Evolutionary conservation across 2,113 vertebrate species (phyloP), one percentile per base, ranked within the genome.

Genomic region (Thalassoma bifasciatum): DNA sequence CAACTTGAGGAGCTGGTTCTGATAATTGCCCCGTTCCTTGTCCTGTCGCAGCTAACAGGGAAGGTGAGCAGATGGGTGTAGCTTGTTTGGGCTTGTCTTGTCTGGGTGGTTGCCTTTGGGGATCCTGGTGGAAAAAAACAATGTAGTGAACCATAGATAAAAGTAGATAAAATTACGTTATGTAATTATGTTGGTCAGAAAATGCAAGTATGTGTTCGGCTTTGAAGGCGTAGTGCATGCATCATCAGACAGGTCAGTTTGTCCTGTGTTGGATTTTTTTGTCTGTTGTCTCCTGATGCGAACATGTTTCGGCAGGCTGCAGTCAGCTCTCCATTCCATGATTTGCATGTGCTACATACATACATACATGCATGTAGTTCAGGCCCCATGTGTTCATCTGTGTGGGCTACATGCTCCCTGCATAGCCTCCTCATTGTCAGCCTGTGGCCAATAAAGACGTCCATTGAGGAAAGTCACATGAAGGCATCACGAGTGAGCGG

Each of bases 381-480:
- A 44, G 50, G 30, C 38, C 36, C 16, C 2, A 0, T 3, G 61
- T 62, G 58, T 22, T 44, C 7, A 13, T 61, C 54, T 34, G 42
- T 26, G 47, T 75, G 67, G 38, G 56, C 64, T 66, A 17, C 52
- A 56, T 57, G 60, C 76, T 42, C 40, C 11, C 46, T 46, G 46
- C 54, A 82, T 56, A 84, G 77, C 40, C 67, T 17, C 42, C 64
- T 52, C 67, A 75, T 84, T 88, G 80, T 91, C 71, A 50, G 58
- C 44, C 37, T 50, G 1, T 4, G 30, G 42, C 10, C 76, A 14
- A 86, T 90, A 88, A 86, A 90, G 89, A 82, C 24, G 19, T 30
- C 84, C 63, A 88, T 92, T 92, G 87, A 90, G 75, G 46, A n/a
- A 10, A 59, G 64, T 91, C 91, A 90, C 72, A 66, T 92, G 89